Evolutionary conservation across 2,113 vertebrate species (phyloP).

Genomic region (Antigone vipio): DNA sequence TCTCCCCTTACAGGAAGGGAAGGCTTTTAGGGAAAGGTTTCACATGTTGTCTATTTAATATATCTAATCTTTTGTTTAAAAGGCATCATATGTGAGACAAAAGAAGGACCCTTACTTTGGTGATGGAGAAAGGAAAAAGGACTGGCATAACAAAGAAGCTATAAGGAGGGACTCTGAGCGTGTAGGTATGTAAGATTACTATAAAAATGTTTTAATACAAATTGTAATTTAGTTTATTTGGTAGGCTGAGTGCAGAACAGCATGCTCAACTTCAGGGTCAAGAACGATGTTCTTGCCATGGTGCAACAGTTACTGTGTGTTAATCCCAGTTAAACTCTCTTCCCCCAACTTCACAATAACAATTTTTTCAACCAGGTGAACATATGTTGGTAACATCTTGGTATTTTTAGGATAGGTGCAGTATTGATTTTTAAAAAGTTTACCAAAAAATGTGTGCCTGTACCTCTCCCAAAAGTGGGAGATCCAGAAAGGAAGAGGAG

Average conservation of each 20-base stretch:
- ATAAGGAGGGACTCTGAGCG: conserved; percentile 84
- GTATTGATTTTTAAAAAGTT: background rate
- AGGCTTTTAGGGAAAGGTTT: background rate
- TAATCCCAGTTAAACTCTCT: background rate
- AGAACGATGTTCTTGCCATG: background rate
- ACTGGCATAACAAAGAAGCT: conserved; percentile 90
- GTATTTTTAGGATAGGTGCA: background rate
- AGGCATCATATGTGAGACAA: conserved; percentile 74
- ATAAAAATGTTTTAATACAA: background rate
- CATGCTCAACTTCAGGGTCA: background rate
- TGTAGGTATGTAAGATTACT: conserved; percentile 75
- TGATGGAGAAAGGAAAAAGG: conserved; percentile 78
- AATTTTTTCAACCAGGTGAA: background rate
- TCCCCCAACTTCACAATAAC: background rate
- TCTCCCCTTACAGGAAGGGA: background rate
- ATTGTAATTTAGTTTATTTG: background rate
- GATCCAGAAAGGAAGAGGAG: background rate
- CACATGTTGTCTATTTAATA: background rate
- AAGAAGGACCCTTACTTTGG: conserved; percentile 70
- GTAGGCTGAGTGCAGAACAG: background rate
- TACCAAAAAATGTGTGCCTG: background rate
- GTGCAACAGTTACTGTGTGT: background rate
- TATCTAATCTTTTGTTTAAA: conserved; percentile 30
- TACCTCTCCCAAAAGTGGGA: background rate
- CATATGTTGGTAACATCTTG: background rate